These are phyloP conservation scores for Centroberyx gerrardi DNA, from an alignment of 2,797 vertebrate genomes.

Conservation along the genomic window DNA sequence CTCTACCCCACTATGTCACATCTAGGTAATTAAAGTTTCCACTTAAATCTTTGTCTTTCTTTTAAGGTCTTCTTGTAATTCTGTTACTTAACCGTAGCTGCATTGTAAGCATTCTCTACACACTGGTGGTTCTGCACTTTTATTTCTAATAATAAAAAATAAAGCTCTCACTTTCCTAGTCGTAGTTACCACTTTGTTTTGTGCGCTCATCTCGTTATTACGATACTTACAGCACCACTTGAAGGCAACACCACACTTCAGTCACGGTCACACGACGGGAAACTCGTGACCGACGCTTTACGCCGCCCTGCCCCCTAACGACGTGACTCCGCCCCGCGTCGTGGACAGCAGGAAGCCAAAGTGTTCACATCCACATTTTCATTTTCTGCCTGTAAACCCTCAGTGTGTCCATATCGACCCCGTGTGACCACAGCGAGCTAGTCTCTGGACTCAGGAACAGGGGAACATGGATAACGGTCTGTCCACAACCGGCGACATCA, in stretches of 20 bases:
- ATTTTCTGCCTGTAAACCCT: background rate
- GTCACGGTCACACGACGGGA: no score
- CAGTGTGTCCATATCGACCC: background rate
- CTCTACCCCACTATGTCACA: no score
- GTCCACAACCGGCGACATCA: slow-evolving; percentile 56
- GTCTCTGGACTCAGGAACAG: background rate
- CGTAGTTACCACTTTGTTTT: no score
- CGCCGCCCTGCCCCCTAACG: slow-evolving; percentile 16
- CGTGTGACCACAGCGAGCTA: background rate
- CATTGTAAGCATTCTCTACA: no score
- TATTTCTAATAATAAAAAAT: no score
- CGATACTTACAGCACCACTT: background rate
- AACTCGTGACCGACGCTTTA: slow-evolving; percentile 37
- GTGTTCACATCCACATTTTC: background rate
- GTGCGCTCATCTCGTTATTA: background rate
- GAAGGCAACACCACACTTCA: slow-evolving; percentile 37
- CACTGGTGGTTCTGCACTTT: no score
- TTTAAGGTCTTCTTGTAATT: no score
- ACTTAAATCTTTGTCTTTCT: no score
- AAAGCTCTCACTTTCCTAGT: no score
- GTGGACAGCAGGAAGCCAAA: background rate
- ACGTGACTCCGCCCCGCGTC: slow-evolving; percentile 5
- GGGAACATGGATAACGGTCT: slow-evolving; percentile 75
- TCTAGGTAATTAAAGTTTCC: no score
- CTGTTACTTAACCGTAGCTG: no score